Evolutionary conservation across 1,140 invertebrate species (phyloP).

Genomic region (Aphaenogaster rudis): DNA sequence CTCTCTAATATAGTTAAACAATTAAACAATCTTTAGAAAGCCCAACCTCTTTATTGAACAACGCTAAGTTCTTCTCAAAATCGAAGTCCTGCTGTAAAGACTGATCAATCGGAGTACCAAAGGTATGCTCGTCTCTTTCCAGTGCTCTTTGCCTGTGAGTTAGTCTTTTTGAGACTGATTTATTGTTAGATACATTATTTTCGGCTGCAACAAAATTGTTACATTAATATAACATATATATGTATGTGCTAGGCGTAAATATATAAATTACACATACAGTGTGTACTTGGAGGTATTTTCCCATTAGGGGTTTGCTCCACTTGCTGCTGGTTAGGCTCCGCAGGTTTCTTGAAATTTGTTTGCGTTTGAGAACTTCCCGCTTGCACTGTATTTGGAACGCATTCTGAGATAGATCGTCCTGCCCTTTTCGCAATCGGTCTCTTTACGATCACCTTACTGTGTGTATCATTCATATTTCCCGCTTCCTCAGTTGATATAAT

Average conservation of each 20-base stretch:
- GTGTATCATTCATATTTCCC: conserved; percentile 76
- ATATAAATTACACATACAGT: conserved; percentile 74
- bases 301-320: conserved; percentile 82
- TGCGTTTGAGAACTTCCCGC: conserved; percentile 65
- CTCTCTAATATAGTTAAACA: not conserved
- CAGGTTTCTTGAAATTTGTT: conserved; percentile 77
- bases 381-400: conserved; percentile 77
- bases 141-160: conserved; percentile 82
- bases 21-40: conserved; percentile 14
- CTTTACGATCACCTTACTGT: conserved; percentile 87
- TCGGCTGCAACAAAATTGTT: conserved; percentile 68
- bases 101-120: conserved; percentile 89
- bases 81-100: conserved; percentile 93
- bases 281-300: conserved; percentile 80
- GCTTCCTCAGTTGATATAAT: conserved; percentile 88
- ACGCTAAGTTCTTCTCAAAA: conserved; percentile 96
- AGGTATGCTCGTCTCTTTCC: conserved; percentile 88
- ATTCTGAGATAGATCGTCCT: conserved; percentile 87
- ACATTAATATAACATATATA: not conserved
- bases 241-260: not conserved
- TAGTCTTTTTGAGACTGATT: conserved; percentile 77
- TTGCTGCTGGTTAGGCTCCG: conserved; percentile 69
- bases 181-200: conserved; percentile 63
- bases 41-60: conserved; percentile 95
- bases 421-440: conserved; percentile 88